phyloP scores from a whole-genome alignment of 1,140 invertebrate species.

The Caenorhabditis tropicalis region DNA sequence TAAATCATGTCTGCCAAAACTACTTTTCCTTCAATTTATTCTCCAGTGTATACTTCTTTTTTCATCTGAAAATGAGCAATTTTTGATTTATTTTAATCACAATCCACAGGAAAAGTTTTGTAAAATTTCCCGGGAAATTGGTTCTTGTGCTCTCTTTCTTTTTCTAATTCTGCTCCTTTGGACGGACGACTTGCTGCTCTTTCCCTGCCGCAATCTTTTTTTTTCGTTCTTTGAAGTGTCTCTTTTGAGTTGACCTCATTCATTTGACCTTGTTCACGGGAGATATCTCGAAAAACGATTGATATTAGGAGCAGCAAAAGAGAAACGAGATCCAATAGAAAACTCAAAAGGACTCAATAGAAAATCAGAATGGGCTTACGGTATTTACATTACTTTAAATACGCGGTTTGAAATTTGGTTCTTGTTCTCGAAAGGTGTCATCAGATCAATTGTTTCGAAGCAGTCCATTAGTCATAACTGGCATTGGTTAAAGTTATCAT shows the following conservation, averaged over 20 bases:
- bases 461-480: no score
- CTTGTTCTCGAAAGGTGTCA: no score
- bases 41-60: no score
- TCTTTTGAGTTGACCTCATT: neutral
- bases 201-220: neutral
- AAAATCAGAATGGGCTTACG: no score
- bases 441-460: no score
- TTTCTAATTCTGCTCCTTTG: neutral
- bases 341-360: no score
- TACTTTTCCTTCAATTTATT: neutral
- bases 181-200: neutral
- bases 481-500: no score
- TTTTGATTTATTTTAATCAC: neutral
- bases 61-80: neutral
- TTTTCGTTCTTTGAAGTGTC: conserved; percentile 22
- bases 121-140: neutral
- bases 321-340: no score
- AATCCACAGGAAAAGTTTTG: neutral
- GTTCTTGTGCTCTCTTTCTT: neutral
- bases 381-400: no score
- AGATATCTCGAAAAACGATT: neutral
- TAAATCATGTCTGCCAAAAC: neutral
- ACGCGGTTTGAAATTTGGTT: no score
- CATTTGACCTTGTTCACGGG: neutral
- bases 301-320: no score